Evolutionary conservation across 1,140 invertebrate genomes (phyloP).

Genomic region (Himalopsyche phryganea): DNA sequence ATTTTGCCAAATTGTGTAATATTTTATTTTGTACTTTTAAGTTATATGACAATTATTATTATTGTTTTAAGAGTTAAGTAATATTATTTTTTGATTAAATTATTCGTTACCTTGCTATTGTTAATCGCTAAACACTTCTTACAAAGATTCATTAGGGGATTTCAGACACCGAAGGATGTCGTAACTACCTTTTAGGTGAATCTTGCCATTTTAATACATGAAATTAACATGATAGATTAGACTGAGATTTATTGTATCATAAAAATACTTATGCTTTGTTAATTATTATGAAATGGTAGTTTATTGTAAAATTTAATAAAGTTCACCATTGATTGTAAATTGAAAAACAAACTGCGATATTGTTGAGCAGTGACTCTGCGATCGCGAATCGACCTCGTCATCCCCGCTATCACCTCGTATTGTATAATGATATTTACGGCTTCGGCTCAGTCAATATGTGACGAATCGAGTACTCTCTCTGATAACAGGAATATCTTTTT

Average conservation of each 20-base stretch:
- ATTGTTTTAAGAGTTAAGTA: slow-evolving; percentile 13
- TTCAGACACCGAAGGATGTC: slow-evolving; percentile 21
- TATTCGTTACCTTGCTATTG: slow-evolving; percentile 25
- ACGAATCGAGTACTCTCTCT: background rate
- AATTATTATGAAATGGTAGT: slow-evolving; percentile 34
- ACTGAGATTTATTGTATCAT: slow-evolving; percentile 34
- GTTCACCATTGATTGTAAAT: slow-evolving; percentile 27
- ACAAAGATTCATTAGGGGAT: slow-evolving; percentile 31
- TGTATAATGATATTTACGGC: no score
- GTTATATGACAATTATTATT: slow-evolving; percentile 26
- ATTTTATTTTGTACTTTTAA: slow-evolving; percentile 24
- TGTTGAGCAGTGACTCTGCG: background rate
- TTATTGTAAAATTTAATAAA: slow-evolving; percentile 29
- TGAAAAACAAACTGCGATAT: slow-evolving; percentile 25
- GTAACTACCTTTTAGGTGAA: slow-evolving; percentile 29
- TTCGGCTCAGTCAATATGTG: no score
- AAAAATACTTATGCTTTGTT: slow-evolving; percentile 35
- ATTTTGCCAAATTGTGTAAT: slow-evolving; percentile 33
- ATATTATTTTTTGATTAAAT: slow-evolving; percentile 17
- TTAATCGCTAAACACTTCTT: slow-evolving; percentile 15
- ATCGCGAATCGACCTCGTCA: no score
- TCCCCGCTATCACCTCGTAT: no score
- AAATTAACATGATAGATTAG: slow-evolving; percentile 33
- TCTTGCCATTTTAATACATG: slow-evolving; percentile 33
- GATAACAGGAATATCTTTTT: slow-evolving; percentile 26